Base-by-base conservation (phyloP, 2,113 vertebrate genomes). In the Pyxicephalus adspersus region DNA sequence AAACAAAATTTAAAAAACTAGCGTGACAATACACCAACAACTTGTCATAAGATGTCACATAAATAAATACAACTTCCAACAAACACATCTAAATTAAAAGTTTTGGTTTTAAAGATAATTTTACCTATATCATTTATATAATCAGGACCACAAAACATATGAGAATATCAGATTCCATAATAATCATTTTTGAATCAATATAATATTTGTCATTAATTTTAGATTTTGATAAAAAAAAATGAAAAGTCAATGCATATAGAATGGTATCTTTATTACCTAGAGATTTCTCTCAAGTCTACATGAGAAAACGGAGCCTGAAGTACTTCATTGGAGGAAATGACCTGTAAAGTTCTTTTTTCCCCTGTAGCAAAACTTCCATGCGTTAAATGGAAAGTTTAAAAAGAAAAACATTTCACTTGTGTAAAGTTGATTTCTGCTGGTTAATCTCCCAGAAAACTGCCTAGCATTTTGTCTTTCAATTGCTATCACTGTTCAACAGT, bases 391-490 rank as follows among this genome's bases (percentile, higher is more conserved):
- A 75, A 81, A 66, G 51, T 82, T 63, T 81, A 74, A 75, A 74
- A 75, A 82, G 22, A 31, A 73, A 67, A 82, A 82, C 61, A 74
- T 75, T 75, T 82, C 31, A 65, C 29, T 55, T 65, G 61, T 58
- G 28, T 23, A 20, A 55, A 65, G 52, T 73, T 82, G 60, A 82
- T 82, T 82, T 82, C 63, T 66, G 70, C 28, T 73, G 80, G 50
- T 75, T 82, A 82, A 82, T 82, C 70, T 82, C 26, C 70, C 80
- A 82, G 80, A 74, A 82, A 82, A 82, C 70, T 65, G 61, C 68
- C 50, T 82, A 63, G 17, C 63, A 66, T 82, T 82, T 73, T 82
- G 71, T 66, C 61, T 75, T 58, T 18, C 51, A 63, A 50, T 75
- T 29, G 71, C 51, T 82, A 58, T 82, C 51, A 26, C 19, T 57